phyloP scores from a whole-genome alignment of 1,140 invertebrate species.

The Amyelois transitella region DNA sequence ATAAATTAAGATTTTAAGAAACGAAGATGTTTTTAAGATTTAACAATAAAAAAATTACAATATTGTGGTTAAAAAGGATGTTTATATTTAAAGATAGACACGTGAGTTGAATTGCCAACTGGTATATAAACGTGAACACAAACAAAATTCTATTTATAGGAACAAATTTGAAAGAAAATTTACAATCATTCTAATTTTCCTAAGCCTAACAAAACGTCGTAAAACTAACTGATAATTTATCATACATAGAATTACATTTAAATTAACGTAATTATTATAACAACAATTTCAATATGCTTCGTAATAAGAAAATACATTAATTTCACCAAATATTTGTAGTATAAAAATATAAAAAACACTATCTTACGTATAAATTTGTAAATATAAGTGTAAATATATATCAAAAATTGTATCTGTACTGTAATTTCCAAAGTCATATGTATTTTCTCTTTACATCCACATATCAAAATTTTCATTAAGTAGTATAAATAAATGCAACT shows the following conservation, averaged over 20 bases:
- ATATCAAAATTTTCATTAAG: background rate
- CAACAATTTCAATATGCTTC: conserved; percentile 15
- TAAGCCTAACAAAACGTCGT: background rate
- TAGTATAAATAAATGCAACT: background rate
- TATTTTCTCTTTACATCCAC: background rate
- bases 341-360: too few relatives aligned
- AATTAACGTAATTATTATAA: conserved; percentile 15
- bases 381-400: too few relatives aligned
- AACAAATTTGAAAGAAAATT: conserved; percentile 4
- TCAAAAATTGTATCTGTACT: too few relatives aligned
- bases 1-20: too few relatives aligned
- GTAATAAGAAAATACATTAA: background rate
- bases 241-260: conserved; percentile 27
- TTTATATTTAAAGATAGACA: too few relatives aligned
- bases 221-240: conserved; percentile 35
- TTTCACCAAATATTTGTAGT: background rate
- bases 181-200: background rate
- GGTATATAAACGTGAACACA: too few relatives aligned
- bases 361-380: too few relatives aligned
- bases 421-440: too few relatives aligned
- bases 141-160: conserved; percentile 9
- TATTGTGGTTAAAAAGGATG: too few relatives aligned
- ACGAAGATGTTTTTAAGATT: too few relatives aligned
- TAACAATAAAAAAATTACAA: too few relatives aligned
- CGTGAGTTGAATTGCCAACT: too few relatives aligned